Percentiles rank a stretch among this genome's conserved stretches.
Evolutionary conservation across 2,797 vertebrate species (phyloP).

Genomic region (Notolepis coatsorum): DNA sequence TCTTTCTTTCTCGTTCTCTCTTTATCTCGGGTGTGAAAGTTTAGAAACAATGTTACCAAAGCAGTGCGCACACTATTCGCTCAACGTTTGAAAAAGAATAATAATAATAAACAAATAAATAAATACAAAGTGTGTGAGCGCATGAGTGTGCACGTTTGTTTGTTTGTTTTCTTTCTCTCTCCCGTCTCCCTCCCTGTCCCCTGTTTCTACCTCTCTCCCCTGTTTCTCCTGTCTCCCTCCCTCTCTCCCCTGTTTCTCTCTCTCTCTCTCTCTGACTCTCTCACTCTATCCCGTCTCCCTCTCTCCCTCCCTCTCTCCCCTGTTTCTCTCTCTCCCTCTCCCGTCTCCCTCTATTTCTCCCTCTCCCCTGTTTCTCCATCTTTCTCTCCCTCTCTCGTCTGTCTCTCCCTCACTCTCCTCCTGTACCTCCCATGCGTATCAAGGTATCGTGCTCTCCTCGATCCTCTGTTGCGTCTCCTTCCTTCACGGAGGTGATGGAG

Average conservation of each 20-base stretch:
- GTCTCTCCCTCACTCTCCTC: neutral
- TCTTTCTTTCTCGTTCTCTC: no score
- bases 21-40: no score
- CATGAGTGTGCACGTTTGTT: neutral
- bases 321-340: neutral
- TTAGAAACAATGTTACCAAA: no score
- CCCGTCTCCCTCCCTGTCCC: no score
- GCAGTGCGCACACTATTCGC: no score
- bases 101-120: no score
- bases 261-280: slow-evolving; percentile 2
- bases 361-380: neutral
- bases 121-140: slow-evolving; percentile 1
- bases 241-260: no score
- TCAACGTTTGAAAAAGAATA: no score
- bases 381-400: slow-evolving; percentile 15
- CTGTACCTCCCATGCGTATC: slow-evolving; percentile 35
- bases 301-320: neutral
- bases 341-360: slow-evolving; percentile 9
- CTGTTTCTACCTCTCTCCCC: neutral
- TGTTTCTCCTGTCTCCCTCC: no score
- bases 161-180: no score
- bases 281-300: no score
- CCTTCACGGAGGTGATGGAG: slow-evolving; percentile 87
- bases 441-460: slow-evolving; percentile 53
- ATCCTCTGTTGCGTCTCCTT: slow-evolving; percentile 61